Base-by-base conservation (phyloP, 2,797 vertebrate species). In the Fratercula arctica region DNA sequence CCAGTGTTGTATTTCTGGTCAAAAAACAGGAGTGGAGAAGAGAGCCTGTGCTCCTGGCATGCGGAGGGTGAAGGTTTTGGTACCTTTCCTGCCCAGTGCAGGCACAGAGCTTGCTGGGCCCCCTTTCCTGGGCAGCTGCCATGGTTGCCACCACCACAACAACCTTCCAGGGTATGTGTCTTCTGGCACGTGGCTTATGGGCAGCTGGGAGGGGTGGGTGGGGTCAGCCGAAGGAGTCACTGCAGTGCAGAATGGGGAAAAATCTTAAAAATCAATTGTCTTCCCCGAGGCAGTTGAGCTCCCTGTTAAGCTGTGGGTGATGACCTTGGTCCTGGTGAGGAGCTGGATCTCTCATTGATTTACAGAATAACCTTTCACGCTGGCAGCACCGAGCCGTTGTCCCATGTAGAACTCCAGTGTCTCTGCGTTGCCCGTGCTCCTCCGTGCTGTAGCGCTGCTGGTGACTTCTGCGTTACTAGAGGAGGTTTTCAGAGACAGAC, bases 371-470 rank as follows among this genome's bases (percentile, higher is more conserved):
- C 29, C 14, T 19, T 26, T 28, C 18, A 13, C 3, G 8, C 69
- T 61, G 85, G 59, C 50, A 51, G 61, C 46, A 5, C 39, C 0
- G 2, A 87, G 48, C 48, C 57, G 48, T 61, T 0, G 0, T 46
- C 85, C 89, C 3, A 0, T 1, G 1, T 24, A 2, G 28, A 28
- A 15, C n/a, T 61, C n/a, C 0, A 1, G 68, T 2, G 0, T 64
- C 33, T 46, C 43, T 0, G 2, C 11, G 18, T 16, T 59, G 84
- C 74, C 66, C 24, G 37, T 2, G 3, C 53, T 80, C 59, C 24
- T 43, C 53, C 39, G 78, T 3, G 1, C 59, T 59, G 21, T 35
- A 37, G 64, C 14, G 0, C 63, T 48, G 7, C 54, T 53, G 35
- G 5, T 46, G 29, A 31, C 61, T 85, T 85, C 63, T 76, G 77